Base-by-base conservation (phyloP, 2,113 vertebrate genomes). In the Trinectes maculatus region DNA sequence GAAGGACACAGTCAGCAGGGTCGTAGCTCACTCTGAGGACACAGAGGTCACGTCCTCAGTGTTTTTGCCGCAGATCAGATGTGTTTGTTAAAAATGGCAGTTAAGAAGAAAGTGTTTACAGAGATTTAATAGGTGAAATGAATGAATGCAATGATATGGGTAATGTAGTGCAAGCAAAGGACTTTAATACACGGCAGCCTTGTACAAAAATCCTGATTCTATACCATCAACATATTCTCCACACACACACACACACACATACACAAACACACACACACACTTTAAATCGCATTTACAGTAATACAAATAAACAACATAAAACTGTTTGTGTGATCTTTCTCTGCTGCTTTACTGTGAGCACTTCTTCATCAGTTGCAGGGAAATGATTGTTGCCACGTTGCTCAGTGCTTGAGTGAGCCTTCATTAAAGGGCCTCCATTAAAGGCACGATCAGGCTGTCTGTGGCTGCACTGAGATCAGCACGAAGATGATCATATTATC, bases 201-300 rank as follows among this genome's bases (percentile, higher is more conserved):
- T n/a, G n/a, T n/a, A n/a, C n/a, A n/a, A n/a, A n/a, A n/a, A n/a
- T n/a, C n/a, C n/a, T n/a, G n/a, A n/a, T n/a, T n/a, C n/a, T n/a
- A n/a, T n/a, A n/a, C n/a, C n/a, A n/a, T n/a, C n/a, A n/a, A n/a
- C n/a, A n/a, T n/a, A n/a, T n/a, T n/a, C 34, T 8, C 34, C 18
- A 11, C 12, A n/a, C 16, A n/a, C n/a, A 9, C n/a, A 40, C n/a
- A 40, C 37, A 40, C 37, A 40, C 37, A 40, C 33, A 9, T 9
- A 34, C 33, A 34, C 33, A 9, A 3, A 34, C 33, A 34, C 33
- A 9, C 42, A 43, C 42, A 44, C 37, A 40, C 39, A 40, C 37
- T 48, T 54, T 13, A 76, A 68, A 72, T 48, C 49, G 44, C 11
- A 40, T 74, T 70, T 61, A 39, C 61, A 34, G 43, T 16, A 56